Evolutionary conservation across 1,140 invertebrate genomes (phyloP), one percentile per base, ranked within the genome.

Genomic region (Saccostrea cuccullata): DNA sequence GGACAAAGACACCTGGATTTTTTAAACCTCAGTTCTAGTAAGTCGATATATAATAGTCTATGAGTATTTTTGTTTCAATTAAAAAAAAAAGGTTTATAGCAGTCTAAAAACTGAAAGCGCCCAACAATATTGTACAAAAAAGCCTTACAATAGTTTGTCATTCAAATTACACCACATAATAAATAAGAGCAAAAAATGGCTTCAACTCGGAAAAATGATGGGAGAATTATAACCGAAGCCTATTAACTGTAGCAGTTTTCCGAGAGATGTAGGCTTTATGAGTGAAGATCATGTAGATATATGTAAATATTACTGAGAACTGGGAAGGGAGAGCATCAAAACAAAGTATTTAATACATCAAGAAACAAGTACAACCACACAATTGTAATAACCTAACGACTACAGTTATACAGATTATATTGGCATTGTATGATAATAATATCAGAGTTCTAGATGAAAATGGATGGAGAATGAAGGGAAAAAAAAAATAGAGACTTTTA

Each of bases 341-440:
- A 30, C 26, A 73, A 73, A 73, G 26, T 73, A 15, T 11, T 73
- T 5, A 30, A 26, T 73, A 40, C 70, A 73, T 30, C 26, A 30
- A 73, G 70, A 73, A 73, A 73, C 70, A 30, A 64, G 13, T 73
- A 73, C 70, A 73, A 73, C 70, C 70, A 73, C 70, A 73, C 70
- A 73, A 73, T 30, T 73, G 70, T 30, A 40, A 73, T 36, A 30
- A 30, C 23, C 70, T 30, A 73, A 73, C 13, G 30, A 36, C 70
- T 73, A 73, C 26, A 30, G 26, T 73, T 73, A 26, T 73, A 73
- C 70, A 73, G 23, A 73, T 73, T 73, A 73, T 30, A 73, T 26
- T 73, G 36, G 70, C 70, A 73, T 73, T 73, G 70, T 73, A 73
- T 73, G 70, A 73, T 11, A 73, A 67, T 73, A 73, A 73, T 73